phyloP scores from a whole-genome alignment of 1,140 invertebrate genomes.

The Lordiphosa collinella region DNA sequence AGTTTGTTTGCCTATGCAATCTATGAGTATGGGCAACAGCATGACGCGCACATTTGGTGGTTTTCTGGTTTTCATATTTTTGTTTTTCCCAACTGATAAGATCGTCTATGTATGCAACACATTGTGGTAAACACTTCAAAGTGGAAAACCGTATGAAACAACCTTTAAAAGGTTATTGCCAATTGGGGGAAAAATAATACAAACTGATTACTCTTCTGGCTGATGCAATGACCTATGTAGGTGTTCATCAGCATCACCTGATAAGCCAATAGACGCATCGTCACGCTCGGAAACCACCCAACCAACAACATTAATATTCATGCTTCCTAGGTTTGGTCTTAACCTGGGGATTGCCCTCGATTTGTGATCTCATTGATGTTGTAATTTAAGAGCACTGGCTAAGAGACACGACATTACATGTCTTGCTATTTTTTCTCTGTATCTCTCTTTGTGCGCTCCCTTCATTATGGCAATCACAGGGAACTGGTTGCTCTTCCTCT shows the following conservation, averaged over 20 bases:
- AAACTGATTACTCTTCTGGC: background rate
- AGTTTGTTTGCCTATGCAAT: too few species aligned
- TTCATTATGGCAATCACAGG: background rate
- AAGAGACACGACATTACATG: slow-evolving; percentile 4
- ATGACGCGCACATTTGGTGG: too few species aligned
- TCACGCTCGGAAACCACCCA: background rate
- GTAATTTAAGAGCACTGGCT: slow-evolving; percentile 1
- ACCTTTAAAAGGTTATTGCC: background rate
- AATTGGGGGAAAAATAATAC: background rate
- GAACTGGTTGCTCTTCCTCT: background rate
- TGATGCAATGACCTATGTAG: slow-evolving; percentile 1
- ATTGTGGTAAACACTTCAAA: too few species aligned
- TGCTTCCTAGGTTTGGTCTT: background rate
- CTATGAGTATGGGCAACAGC: too few species aligned
- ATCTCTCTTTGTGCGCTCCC: background rate
- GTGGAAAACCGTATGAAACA: background rate
- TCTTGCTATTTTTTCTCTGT: background rate
- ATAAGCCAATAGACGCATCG: background rate
- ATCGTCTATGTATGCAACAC: too few species aligned
- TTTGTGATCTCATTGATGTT: background rate
- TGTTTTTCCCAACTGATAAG: too few species aligned
- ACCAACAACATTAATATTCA: background rate
- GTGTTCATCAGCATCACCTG: background rate
- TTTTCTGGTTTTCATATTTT: too few species aligned
- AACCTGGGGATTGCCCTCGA: background rate